Base-by-base conservation (phyloP, 2,888 invertebrate genomes). In the Metallyticus violacea region DNA sequence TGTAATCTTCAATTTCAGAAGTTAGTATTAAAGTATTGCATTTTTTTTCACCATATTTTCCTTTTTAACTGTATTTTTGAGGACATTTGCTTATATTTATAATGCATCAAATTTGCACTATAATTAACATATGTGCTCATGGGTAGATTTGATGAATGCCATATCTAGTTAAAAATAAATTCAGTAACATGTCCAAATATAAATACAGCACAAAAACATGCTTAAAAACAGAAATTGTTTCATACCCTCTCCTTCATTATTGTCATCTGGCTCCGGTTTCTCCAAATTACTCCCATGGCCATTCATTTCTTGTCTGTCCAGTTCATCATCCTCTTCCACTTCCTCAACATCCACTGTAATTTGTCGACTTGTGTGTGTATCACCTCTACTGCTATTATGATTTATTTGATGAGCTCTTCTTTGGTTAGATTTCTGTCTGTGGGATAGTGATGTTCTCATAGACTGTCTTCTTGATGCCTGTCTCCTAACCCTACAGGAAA, bases 251-350 rank as follows among this genome's bases (percentile, higher is more conserved):
- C 86, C 86, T 80, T 88, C 88, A n/a, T 85, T 86, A 77, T 85
- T 86, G 28, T 82, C 87, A 78, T 85, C 83, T 7, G 79, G 62
- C n/a, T 28, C 85, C 6, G 15, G 80, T 29, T 88, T 88, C 40
- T 88, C 88, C n/a, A 83, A 79, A 7, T 40, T 84, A 79, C 85
- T 85, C 77, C 30, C 85, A 79, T 86, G 86, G 22, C 88, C 88
- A 80, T 88, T 88, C 80, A 88, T 83, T n/a, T 22, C 62, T 76
- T 77, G 77, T 5, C 9, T 77, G 15, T 77, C 86, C 30, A 86
- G 26, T 26, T 81, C 86, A 26, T 85, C 84, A 9, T 76, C 84
- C 22, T 77, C 85, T 26, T 85, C 86, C 77, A 83, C n/a, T 27
- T 81, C 86, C 15, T 81, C 86, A 7, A 78, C 86, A 40, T 76